These are phyloP conservation scores for Danaus melanippus DNA, from an alignment of 1,140 invertebrate genomes.

Conservation along the genomic window DNA sequence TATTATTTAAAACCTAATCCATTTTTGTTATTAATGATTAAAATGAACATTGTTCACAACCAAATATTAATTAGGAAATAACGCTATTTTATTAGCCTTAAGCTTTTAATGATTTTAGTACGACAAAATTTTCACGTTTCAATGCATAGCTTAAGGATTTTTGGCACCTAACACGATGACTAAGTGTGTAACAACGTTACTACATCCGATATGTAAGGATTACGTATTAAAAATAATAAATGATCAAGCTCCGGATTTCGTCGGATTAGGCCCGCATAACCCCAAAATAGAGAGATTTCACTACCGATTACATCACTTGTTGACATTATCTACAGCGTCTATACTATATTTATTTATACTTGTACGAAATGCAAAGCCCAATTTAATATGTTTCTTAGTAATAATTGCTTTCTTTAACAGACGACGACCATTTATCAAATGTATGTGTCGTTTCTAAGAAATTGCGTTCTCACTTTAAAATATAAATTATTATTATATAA, in stretches of 20 bases:
- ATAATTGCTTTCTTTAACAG: constrained; percentile 32
- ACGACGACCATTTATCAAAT: constrained; percentile 35
- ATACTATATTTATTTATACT: constrained; percentile 45
- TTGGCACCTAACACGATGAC: constrained; percentile 16
- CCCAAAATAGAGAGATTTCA: constrained; percentile 57
- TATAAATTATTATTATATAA: no score
- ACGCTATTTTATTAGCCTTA: no score
- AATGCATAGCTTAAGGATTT: constrained; percentile 11
- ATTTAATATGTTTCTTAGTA: constrained; percentile 50
- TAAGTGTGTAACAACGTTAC: constrained; percentile 13
- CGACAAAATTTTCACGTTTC: no score
- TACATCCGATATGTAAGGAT: constrained; percentile 17
- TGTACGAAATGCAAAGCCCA: constrained; percentile 42
- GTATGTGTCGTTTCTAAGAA: constrained; percentile 17
- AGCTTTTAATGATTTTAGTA: no score
- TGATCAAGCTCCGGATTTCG: constrained; percentile 11
- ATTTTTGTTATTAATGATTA: no score
- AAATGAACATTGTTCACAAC: no score
- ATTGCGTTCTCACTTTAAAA: background rate
- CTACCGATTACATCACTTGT: constrained; percentile 52
- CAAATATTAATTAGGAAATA: no score
- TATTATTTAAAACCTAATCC: no score
- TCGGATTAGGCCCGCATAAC: constrained; percentile 34
- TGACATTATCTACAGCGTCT: constrained; percentile 45
- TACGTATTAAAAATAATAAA: constrained; percentile 24